Conservation (phyloP, 2,797 vertebrate genomes). For the Lutra lutra region DNA sequence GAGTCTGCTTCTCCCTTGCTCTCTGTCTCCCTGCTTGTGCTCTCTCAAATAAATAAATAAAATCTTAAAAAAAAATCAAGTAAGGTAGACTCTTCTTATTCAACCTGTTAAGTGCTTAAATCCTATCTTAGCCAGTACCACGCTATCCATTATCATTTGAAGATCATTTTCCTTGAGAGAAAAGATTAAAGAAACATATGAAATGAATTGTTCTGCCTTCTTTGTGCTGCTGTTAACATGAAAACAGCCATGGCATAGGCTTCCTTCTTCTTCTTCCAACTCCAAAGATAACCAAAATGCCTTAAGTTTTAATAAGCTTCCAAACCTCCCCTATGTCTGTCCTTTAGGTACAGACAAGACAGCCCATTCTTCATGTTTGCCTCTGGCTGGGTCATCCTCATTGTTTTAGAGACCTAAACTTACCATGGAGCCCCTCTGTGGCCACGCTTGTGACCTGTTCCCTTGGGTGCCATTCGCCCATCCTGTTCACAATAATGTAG, state of each 20-base stretch:
- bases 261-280: background rate
- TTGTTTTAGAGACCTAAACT: background rate
- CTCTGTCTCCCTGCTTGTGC: background rate
- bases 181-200: background rate
- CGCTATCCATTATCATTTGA: background rate
- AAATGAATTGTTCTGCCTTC: background rate
- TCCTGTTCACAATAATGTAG: background rate
- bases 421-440: too few species aligned
- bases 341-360: background rate
- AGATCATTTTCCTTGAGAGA: conserved; percentile 22
- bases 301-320: background rate
- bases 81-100: background rate
- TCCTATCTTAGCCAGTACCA: background rate
- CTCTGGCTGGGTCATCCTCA: background rate
- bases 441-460: background rate
- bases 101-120: background rate
- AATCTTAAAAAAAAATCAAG: background rate
- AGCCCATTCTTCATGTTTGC: background rate
- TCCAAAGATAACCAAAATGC: background rate
- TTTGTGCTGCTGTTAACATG: background rate
- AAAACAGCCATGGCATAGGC: background rate
- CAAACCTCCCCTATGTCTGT: background rate
- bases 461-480: too few species aligned
- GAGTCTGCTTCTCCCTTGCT: background rate
- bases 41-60: background rate